These are phyloP conservation scores for Intellagama lesueurii DNA, from an alignment of 2,797 vertebrate genomes.

Conservation along the genomic window DNA sequence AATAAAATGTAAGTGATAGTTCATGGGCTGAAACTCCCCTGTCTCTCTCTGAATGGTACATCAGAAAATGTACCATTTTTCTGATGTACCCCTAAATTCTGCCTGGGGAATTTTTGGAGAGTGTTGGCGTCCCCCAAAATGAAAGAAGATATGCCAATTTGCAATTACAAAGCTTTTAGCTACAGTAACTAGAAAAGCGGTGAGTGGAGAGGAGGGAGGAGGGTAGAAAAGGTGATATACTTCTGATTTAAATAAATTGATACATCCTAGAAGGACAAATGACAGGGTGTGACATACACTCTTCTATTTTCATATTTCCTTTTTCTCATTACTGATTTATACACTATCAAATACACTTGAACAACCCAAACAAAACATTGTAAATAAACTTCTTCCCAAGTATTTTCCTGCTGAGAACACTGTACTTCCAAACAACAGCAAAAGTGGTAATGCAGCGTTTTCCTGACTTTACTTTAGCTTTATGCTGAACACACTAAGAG, in stretches of 20 bases:
- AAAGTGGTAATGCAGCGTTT: constrained; percentile 58
- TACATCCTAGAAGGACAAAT: not conserved
- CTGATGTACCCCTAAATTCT: too few relatives aligned
- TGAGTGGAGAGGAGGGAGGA: not conserved
- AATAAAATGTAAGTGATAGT: too few relatives aligned
- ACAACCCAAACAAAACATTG: constrained; percentile 3
- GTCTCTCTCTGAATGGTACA: too few relatives aligned
- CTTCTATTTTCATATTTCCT: not conserved
- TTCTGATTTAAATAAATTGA: not conserved
- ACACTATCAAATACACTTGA: not conserved
- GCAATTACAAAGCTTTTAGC: not conserved
- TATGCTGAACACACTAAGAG: constrained; percentile 40
- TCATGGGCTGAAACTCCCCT: too few relatives aligned
- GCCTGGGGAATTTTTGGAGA: too few relatives aligned
- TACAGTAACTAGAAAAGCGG: not conserved
- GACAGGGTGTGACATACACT: not conserved
- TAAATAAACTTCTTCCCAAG: not conserved
- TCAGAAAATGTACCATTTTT: too few relatives aligned
- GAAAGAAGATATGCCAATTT: not conserved
- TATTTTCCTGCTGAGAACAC: not conserved
- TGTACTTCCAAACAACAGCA: constrained; percentile 34
- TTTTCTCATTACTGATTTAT: not conserved
- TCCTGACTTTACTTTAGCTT: constrained; percentile 26
- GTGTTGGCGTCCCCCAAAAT: too few relatives aligned
- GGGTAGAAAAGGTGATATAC: not conserved